These are phyloP conservation scores for Halcyon chelicuti DNA, from an alignment of 2,797 vertebrate genomes.

Conservation along the genomic window DNA sequence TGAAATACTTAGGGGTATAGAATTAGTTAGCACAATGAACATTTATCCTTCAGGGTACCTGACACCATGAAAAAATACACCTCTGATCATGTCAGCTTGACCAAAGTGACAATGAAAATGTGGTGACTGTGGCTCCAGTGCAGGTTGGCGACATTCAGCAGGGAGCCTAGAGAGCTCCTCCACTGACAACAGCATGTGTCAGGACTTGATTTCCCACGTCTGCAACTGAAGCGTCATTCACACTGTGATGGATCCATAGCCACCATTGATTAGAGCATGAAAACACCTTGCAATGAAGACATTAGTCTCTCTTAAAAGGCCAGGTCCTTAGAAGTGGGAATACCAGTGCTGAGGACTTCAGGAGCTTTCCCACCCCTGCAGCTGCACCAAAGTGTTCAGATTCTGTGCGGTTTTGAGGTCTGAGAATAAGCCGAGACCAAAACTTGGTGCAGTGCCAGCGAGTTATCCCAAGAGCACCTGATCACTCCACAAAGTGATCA, in stretches of 20 bases:
- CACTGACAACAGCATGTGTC: neutral
- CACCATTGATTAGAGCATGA: neutral
- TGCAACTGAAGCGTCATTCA: neutral
- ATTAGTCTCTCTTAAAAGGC: neutral
- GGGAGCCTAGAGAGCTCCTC: neutral
- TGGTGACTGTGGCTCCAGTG: neutral
- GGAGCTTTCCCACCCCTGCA: neutral
- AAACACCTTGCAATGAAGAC: neutral
- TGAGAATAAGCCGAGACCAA: neutral
- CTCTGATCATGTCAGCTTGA: neutral
- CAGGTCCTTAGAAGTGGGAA: neutral
- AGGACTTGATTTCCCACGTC: neutral
- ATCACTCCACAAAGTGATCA: accelerated
- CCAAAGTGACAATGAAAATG: neutral
- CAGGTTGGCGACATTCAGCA: neutral
- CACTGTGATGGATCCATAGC: accelerated
- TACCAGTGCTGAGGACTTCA: neutral
- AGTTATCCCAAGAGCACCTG: neutral
- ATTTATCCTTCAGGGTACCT: neutral
- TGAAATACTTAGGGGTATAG: neutral
- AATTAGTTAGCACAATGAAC: neutral
- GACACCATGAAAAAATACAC: neutral
- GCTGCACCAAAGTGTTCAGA: neutral
- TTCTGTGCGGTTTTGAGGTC: neutral
- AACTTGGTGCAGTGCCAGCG: accelerated